phyloP scores from a whole-genome alignment of 2,113 vertebrate species.

The Poeciliopsis turrubarensis region DNA sequence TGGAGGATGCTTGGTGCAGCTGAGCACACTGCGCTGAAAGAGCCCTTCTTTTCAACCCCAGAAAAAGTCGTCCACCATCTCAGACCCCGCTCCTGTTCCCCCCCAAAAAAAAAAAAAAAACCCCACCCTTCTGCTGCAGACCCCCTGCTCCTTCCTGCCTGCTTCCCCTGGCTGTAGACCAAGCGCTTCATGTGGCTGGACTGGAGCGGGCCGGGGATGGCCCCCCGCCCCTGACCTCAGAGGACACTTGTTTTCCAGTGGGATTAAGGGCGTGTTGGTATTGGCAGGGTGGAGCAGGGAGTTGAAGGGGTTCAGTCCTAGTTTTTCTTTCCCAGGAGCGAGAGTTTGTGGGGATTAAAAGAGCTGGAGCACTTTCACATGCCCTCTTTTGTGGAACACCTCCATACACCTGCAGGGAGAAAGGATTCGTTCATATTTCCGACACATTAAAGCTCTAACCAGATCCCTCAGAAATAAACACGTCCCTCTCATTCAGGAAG shows the following conservation, averaged over 20 bases:
- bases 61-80: conserved; percentile 67
- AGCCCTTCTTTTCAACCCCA: conserved; percentile 68
- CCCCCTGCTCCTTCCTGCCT: conserved; percentile 74
- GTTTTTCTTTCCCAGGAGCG: conserved; percentile 58
- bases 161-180: conserved; percentile 73
- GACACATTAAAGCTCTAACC: neutral
- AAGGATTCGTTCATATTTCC: neutral
- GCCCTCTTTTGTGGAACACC: conserved; percentile 47
- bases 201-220: conserved; percentile 71
- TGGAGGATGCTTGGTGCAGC: conserved; percentile 76
- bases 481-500: too few relatives aligned
- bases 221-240: conserved; percentile 67
- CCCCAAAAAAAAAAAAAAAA: conserved; percentile 48
- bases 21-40: conserved; percentile 79
- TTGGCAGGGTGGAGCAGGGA: conserved; percentile 70
- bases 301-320: conserved; percentile 43
- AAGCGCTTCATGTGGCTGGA: conserved; percentile 76
- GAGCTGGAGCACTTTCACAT: conserved; percentile 76
- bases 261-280: conserved; percentile 70
- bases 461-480: neutral
- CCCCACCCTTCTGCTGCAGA: conserved; percentile 41
- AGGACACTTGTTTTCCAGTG: conserved; percentile 79
- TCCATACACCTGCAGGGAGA: conserved; percentile 67
- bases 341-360: conserved; percentile 39
- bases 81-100: conserved; percentile 52